Evolutionary conservation across 1,140 invertebrate species (phyloP).

Genomic region (Drosophila rufa): DNA sequence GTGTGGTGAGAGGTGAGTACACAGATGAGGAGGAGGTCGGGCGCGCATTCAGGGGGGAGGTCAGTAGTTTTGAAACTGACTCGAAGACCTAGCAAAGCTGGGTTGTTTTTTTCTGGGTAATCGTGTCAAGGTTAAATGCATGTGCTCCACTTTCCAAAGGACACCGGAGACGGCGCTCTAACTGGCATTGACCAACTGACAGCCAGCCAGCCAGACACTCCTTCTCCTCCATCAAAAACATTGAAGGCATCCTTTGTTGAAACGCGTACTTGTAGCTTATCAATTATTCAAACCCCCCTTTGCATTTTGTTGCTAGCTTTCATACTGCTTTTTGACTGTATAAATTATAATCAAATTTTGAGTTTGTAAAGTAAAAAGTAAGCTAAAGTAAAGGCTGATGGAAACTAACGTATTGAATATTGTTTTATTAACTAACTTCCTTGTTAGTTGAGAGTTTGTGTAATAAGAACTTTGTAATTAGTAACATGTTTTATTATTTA

Average conservation of each 20-base stretch:
- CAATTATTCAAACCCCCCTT: constrained; percentile 9
- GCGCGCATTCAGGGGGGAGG: constrained; percentile 8
- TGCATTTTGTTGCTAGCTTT: too few species aligned
- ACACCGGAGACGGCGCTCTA: constrained; percentile 33
- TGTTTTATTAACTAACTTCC: neutral
- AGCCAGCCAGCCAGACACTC: constrained; percentile 19
- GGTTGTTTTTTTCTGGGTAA: constrained; percentile 46
- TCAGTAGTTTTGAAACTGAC: constrained; percentile 29
- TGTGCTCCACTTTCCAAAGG: constrained; percentile 70
- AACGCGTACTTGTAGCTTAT: constrained; percentile 2
- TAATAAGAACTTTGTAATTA: neutral
- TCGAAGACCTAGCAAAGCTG: constrained; percentile 32
- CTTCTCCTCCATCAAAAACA: neutral
- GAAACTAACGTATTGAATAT: neutral
- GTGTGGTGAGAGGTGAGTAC: constrained; percentile 36
- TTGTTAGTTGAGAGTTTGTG: neutral
- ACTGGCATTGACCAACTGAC: constrained; percentile 35
- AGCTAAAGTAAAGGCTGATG: neutral
- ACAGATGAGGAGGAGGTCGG: neutral
- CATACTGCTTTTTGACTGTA: neutral
- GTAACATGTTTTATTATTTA: neutral
- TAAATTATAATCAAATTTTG: neutral
- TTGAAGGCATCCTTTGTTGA: constrained; percentile 4
- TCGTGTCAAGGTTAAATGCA: constrained; percentile 78
- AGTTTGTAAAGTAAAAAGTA: neutral